Percentiles rank a stretch among this genome's conserved stretches.
Conservation (phyloP, 2,797 vertebrate species). For the Lepilemur ruficaudatus region DNA sequence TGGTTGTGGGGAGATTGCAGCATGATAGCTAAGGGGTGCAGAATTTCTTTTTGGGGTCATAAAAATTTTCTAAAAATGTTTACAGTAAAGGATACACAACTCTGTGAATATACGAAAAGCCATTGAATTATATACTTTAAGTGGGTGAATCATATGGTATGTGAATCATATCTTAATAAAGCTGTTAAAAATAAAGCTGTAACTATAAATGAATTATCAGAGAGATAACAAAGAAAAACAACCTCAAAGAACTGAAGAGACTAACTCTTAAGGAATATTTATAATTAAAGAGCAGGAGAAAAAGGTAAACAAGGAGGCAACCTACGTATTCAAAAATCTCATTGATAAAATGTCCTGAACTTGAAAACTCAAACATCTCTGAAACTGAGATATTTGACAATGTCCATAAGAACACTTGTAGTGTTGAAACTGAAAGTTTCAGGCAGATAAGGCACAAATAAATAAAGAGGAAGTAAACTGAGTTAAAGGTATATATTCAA, state of each 20-base stretch:
- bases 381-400: not conserved
- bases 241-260: not conserved
- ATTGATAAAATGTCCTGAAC: not conserved
- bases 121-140: not conserved
- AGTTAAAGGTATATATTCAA: not conserved
- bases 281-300: not conserved
- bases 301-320: not conserved
- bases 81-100: not conserved
- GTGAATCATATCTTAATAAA: constrained; percentile 13
- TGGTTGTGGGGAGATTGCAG: not conserved
- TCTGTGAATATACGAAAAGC: not conserved
- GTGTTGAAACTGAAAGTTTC: not conserved
- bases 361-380: not conserved
- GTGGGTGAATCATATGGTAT: not conserved
- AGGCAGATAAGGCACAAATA: not conserved
- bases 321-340: not conserved
- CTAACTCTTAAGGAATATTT: not conserved
- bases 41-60: not conserved
- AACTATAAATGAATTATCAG: not conserved
- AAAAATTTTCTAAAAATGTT: not conserved
- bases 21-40: not conserved
- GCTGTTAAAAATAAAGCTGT: not conserved
- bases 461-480: not conserved
- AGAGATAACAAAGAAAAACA: not conserved
- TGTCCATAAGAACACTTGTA: not conserved